Evolutionary conservation across 1,140 invertebrate genomes (phyloP).

Genomic region (Heliconius nattereri): DNA sequence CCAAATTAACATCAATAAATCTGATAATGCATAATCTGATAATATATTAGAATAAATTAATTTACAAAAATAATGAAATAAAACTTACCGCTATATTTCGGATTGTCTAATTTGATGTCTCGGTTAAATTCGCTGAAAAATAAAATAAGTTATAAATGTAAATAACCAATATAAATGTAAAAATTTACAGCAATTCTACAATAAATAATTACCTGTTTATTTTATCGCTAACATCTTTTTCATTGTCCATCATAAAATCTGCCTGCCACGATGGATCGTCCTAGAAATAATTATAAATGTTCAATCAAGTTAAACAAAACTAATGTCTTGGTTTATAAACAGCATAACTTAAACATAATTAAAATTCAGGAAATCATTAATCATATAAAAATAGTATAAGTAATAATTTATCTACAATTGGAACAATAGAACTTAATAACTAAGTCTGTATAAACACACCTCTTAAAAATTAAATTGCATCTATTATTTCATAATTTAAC

Average conservation of each 20-base stretch:
- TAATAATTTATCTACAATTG: no score
- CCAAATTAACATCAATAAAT: no score
- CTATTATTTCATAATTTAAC: no score
- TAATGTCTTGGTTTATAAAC: no score
- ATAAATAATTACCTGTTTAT: constrained; percentile 50
- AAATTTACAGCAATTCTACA: background rate
- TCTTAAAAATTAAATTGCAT: no score
- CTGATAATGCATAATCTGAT: no score
- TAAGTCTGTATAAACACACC: no score
- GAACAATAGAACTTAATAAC: no score
- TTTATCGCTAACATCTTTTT: constrained; percentile 52
- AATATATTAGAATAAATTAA: no score
- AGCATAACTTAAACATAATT: no score
- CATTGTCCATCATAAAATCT: constrained; percentile 70
- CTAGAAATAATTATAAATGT: constrained; percentile 32
- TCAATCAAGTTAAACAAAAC: background rate
- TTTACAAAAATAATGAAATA: background rate
- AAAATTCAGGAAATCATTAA: no score
- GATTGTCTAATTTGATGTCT: constrained; percentile 58
- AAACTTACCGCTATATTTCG: constrained; percentile 68
- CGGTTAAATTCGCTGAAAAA: constrained; percentile 61
- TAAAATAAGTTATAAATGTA: constrained; percentile 17
- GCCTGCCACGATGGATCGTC: constrained; percentile 74
- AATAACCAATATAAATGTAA: background rate
- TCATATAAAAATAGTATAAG: no score